These are phyloP conservation scores for Pristionchus exspectatus DNA, from an alignment of 2,888 invertebrate species.

Conservation along the genomic window DNA sequence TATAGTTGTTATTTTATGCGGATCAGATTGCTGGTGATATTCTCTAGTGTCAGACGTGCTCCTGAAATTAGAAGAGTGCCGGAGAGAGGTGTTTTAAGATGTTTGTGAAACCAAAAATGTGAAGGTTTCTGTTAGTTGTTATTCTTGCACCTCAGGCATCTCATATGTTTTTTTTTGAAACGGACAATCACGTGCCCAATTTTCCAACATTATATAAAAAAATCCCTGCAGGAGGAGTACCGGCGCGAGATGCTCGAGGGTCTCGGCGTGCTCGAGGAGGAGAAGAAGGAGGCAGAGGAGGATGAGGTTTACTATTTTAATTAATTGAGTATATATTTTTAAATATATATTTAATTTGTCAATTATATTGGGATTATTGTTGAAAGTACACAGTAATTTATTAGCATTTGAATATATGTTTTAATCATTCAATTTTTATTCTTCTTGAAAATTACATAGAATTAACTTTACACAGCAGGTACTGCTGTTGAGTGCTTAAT, in stretches of 20 bases:
- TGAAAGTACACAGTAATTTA: too few species aligned
- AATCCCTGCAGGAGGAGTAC: conserved; percentile 36
- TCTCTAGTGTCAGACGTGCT: too few species aligned
- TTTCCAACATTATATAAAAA: not conserved
- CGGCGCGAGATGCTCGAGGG: conserved; percentile 50
- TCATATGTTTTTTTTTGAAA: too few species aligned
- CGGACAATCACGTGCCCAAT: not conserved
- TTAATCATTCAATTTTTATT: not conserved
- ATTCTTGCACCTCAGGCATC: too few species aligned
- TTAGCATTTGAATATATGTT: too few species aligned
- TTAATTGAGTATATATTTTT: not conserved
- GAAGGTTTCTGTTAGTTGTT: not conserved
- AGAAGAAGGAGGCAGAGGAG: conserved; percentile 42
- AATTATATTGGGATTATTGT: too few species aligned
- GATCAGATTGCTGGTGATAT: too few species aligned
- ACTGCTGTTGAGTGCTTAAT: not conserved
- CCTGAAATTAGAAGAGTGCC: too few species aligned
- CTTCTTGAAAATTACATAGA: not conserved
- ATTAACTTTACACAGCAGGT: not conserved
- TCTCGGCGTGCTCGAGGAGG: conserved; percentile 47
- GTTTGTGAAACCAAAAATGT: too few species aligned
- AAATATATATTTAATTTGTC: not conserved
- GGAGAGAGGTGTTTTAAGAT: too few species aligned
- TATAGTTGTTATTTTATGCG: not conserved
- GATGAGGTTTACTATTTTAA: not conserved